Base-by-base conservation (phyloP, 2,888 invertebrate genomes). In the Melinaea marsaeus region DNA sequence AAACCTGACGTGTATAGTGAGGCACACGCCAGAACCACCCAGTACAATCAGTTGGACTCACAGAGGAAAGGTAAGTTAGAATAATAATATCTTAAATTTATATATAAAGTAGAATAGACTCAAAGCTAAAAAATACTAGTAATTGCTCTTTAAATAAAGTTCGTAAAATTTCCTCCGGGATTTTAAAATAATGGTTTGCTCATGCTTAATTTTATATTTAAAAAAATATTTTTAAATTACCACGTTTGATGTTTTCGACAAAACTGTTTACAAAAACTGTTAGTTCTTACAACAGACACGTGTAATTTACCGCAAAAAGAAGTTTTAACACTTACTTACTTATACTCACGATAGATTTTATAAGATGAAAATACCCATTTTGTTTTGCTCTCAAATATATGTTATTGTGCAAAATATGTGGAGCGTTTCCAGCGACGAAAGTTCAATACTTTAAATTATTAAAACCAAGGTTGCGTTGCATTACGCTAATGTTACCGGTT, bases 21-120 rank as follows among this genome's bases (percentile, higher is more conserved):
- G 93, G 77, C 95, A 94, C 79, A 95, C 96, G 33, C 96, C 96
- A 58, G 96, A 96, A 79, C 96, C 96, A 57, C 96, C 96, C 13
- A 95, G 94, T 64, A 92, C 94, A 67, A 95, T 97, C 84, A 92
- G 93, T 72, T 97, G 96, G 97, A 95, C 95, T 72, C 96, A 96
- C 84, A 95, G 96, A 86, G 92, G 92, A 72, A 93, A 95, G 92
- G 93, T 93, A 81, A 93, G 75, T 48, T 47, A 33, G 22, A 1
- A 22, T 22, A 22, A 51, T 61, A 11, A 1, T 3, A 32, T 32
- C 6, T 32, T 51, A n/a, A 4, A 6, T 22, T 3, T 48, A 22
- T 46, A 46, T 46, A 11, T 46, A 7, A n/a, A n/a, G 4, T n/a
- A 46, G 13, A 46, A 46, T 46, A 46, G 1, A 46, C 11, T 13